Evolutionary conservation across 2,888 invertebrate species (phyloP).

Genomic region (Octodonta nipae): DNA sequence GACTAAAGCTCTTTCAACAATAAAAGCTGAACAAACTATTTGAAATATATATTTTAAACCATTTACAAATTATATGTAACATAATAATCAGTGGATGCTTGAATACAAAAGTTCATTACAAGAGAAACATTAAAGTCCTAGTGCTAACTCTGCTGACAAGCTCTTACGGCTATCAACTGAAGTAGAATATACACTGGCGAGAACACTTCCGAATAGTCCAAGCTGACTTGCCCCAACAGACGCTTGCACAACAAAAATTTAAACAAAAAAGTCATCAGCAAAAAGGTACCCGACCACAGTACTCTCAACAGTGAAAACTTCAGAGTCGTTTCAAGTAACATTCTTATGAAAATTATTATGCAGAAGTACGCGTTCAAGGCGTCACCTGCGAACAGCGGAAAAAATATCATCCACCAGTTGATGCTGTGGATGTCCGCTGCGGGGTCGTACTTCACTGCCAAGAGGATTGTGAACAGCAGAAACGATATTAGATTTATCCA

Average conservation of each 20-base stretch:
- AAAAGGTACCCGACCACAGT: constrained; percentile 70
- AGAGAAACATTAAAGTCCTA: too few relatives aligned
- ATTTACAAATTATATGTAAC: too few relatives aligned
- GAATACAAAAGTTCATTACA: too few relatives aligned
- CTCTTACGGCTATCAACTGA: constrained; percentile 79
- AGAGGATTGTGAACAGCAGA: constrained; percentile 68
- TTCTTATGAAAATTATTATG: constrained; percentile 85
- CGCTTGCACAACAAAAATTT: constrained; percentile 84
- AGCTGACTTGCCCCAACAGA: constrained; percentile 62
- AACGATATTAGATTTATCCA: constrained; percentile 77
- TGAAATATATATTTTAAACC: too few relatives aligned
- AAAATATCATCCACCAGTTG: constrained; percentile 84
- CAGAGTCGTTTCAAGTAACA: constrained; percentile 61
- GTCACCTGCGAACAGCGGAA: constrained; percentile 83
- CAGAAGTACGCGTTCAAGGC: constrained; percentile 89
- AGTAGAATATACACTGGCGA: constrained; percentile 82
- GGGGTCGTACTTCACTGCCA: constrained; percentile 67
- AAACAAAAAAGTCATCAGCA: constrained; percentile 76
- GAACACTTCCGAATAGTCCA: constrained; percentile 85
- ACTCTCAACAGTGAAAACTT: constrained; percentile 68
- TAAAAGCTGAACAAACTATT: too few relatives aligned
- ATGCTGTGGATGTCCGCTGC: constrained; percentile 33
- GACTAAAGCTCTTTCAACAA: too few relatives aligned
- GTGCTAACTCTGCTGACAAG: constrained; percentile 61
- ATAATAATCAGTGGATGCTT: too few relatives aligned